A percentile compares a stretch with the other conserved stretches of the same genome.
phyloP scores from a whole-genome alignment of 2,797 vertebrate species.

The Parauchenoglanis ngamensis region DNA sequence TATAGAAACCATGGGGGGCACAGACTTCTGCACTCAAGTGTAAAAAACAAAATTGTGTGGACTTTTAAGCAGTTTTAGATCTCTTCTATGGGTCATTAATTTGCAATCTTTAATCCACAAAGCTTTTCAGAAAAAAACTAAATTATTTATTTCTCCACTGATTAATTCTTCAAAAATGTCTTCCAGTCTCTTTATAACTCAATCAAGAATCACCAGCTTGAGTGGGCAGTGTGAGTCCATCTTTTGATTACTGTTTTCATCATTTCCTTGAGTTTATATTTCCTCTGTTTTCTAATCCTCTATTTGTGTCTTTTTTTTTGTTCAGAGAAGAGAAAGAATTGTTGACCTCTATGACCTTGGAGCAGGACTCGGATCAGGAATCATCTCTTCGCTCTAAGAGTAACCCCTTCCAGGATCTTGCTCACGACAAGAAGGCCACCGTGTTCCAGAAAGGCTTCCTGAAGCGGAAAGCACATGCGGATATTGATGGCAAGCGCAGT shows the following conservation, averaged over 20 bases:
- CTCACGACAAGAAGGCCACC: conserved; percentile 74
- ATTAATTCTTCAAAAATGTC: conserved; percentile 13
- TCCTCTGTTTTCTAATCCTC: neutral
- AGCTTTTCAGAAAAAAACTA: neutral
- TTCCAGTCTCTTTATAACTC: conserved; percentile 82
- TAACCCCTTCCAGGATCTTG: conserved; percentile 82
- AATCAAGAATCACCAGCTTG: conserved; percentile 83
- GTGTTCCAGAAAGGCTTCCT: conserved; percentile 85
- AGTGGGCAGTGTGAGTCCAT: conserved; percentile 87
- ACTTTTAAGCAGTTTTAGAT: neutral
- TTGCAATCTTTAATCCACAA: neutral
- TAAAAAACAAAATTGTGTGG: neutral
- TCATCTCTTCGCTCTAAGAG: conserved; percentile 71
- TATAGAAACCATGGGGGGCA: neutral
- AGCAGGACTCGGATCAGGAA: conserved; percentile 58
- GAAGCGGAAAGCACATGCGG: conserved; percentile 85
- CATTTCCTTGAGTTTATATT: neutral
- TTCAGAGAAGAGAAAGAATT: conserved; percentile 79
- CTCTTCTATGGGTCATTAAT: neutral
- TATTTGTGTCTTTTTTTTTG: neutral
- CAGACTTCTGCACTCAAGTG: neutral
- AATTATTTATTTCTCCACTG: neutral
- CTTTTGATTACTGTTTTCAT: neutral
- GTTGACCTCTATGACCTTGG: conserved; percentile 60
- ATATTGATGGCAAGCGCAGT: conserved; percentile 92